Base-by-base conservation (phyloP, 1,140 invertebrate species). In the Drosophila eugracilis region DNA sequence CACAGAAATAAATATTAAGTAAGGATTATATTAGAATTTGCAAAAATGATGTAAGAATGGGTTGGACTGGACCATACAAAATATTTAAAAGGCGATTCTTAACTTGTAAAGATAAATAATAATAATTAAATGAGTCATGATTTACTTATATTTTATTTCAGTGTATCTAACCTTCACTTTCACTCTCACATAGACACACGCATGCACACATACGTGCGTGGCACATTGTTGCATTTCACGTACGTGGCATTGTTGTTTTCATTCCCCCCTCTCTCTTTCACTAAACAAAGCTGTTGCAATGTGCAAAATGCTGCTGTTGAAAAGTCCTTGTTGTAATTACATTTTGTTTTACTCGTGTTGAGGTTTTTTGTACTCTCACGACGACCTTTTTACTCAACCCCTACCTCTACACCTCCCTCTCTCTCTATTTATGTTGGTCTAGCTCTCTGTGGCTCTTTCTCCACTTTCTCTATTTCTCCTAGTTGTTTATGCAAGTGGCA, bases 331-430 rank as follows among this genome's bases (percentile, higher is more conserved):
- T 83, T 88, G 83, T 88, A 88, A 88, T 88, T 88, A 88, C 83
- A 88, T 88, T 88, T 88, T 86, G 81, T 88, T 81, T 81, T 88
- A 86, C 81, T 88, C 83, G 83, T 86, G 81, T 88, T 85, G 81
- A 88, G 83, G 77, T 88, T 86, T 85, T 85, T 83, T 89, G 78
- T 83, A 60, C 50, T 66, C 59, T 67, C 59, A 36, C 65, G 59
- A 55, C 63, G 77, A 86, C 81, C 78, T 83, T 81, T 81, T 77
- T 62, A 55, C 54, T 49, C 17, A 26, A 49, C 49, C 32, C 37
- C 36, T 52, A 30, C n/a, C 60, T 10, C 63, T 26, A n/a, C n/a
- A n/a, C n/a, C 19, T 22, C 34, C 42, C 58, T 24, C 58, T 39
- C 15, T 53, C 28, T 37, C 36, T 52, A 17, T 32, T 12, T 4